phyloP scores from a whole-genome alignment of 30 jellyfish, hydroid and myxozoan genomes.

The Pseudorhiza aurosa region DNA sequence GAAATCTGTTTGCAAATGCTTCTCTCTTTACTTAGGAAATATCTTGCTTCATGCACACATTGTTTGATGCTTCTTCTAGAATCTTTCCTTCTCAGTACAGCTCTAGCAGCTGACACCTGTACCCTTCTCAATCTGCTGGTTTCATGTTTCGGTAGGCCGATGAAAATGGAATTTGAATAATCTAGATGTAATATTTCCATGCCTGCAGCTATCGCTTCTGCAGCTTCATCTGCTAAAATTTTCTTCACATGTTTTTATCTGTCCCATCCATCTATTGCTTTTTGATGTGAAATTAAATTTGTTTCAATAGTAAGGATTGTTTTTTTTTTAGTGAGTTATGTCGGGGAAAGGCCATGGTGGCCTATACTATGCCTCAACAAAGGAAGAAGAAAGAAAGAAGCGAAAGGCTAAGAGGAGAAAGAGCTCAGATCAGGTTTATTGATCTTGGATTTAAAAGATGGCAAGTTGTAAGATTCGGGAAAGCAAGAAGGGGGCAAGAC shows the following conservation, averaged over 20 bases:
- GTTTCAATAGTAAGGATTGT: too few species aligned
- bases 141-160: constrained; percentile 21
- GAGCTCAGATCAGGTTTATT: too few species aligned
- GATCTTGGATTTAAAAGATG: too few species aligned
- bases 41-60: constrained; percentile 30
- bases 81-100: constrained; percentile 22
- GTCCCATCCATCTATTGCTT: neutral
- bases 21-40: constrained; percentile 13
- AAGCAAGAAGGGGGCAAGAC: too few species aligned
- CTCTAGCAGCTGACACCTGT: constrained; percentile 38
- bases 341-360: too few species aligned
- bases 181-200: constrained; percentile 38
- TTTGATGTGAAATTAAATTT: too few species aligned
- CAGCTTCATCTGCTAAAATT: constrained; percentile 17
- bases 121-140: constrained; percentile 23
- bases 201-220: constrained; percentile 32
- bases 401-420: too few species aligned
- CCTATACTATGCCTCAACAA: too few species aligned
- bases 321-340: too few species aligned
- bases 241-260: constrained; percentile 21
- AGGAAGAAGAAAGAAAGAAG: too few species aligned
- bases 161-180: neutral
- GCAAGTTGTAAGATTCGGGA: too few species aligned
- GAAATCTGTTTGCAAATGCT: neutral
- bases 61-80: constrained; percentile 32